A percentile compares a stretch with the other conserved stretches of the same genome.
These are phyloP conservation scores for Chaetorhynchus papuensis DNA, from an alignment of 2,113 vertebrate species.

Conservation along the genomic window DNA sequence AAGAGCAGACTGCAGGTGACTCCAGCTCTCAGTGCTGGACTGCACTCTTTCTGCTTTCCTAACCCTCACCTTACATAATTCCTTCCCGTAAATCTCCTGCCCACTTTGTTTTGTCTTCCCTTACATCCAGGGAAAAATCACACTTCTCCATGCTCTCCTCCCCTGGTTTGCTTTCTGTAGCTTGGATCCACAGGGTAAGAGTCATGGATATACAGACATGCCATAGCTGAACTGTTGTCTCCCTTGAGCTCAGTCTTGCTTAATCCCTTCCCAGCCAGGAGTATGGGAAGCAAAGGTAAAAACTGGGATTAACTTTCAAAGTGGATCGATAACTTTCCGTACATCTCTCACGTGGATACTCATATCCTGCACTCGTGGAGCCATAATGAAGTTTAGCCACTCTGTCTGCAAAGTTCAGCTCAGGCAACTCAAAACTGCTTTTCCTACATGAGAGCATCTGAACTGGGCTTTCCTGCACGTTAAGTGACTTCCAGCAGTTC, in stretches of 20 bases:
- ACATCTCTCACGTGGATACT: fast-evolving
- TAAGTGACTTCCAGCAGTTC: neutral
- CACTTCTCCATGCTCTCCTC: neutral
- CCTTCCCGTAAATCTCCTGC: neutral
- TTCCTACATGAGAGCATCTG: neutral
- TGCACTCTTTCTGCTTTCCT: neutral
- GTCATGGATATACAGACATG: neutral
- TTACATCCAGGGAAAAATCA: neutral
- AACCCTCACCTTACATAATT: neutral
- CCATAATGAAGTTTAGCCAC: fast-evolving
- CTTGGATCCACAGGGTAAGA: neutral
- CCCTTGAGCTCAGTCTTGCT: neutral
- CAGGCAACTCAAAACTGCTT: neutral
- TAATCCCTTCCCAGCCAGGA: neutral
- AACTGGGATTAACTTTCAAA: neutral
- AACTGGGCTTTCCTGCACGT: neutral
- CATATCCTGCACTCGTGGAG: neutral
- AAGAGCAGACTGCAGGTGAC: neutral
- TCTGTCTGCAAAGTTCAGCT: neutral
- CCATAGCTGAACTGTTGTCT: neutral
- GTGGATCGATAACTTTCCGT: neutral
- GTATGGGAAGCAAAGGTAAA: neutral
- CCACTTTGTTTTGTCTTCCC: neutral
- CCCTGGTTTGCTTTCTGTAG: neutral
- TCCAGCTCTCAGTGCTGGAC: neutral